Evolutionary conservation across 2,113 vertebrate species (phyloP), one percentile per base, ranked within the genome.

Genomic region (Xiphias gladius): DNA sequence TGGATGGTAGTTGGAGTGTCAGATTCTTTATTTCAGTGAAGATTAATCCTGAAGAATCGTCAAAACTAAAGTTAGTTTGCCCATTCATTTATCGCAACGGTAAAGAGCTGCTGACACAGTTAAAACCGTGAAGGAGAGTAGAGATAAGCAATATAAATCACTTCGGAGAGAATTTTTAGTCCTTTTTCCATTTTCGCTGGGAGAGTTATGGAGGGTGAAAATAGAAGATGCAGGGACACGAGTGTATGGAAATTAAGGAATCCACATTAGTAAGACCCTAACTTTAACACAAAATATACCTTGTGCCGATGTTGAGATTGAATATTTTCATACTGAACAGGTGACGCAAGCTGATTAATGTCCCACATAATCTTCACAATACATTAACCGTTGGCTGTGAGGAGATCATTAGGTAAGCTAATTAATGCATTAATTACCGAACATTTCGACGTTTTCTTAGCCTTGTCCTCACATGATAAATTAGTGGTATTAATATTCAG

Each of bases 391-490:
- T 80, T 63, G 50, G 58, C 79, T 67, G 63, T 86, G 58, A 63
- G 20, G 75, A 86, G 82, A 82, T 77, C 86, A 82, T 87, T 89
- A 86, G 26, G 16, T 59, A 30, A 24, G 30, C 12, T 89, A 89
- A 86, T 90, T 78, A 84, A 79, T 76, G 35, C 48, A 82, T 69
- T 82, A 72, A 83, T 90, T 85, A 85, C 16, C 55, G 46, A 7
- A 73, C 66, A 74, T 64, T 70, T 62, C 37, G 26, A 41, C 13
- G n/a, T 82, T 80, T 83, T 79, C 30, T 71, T 61, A 22, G 35
- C 65, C 71, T 41, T 82, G 80, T 74, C 80, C 46, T 79, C 71
- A 28, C n/a, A 41, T 87, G 88, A 91, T 61, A 2, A 74, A 87
- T 76, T 76, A 58, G 26, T 26, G 10, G 24, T 35, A 24, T 78